Conservation (phyloP, 1,140 invertebrate genomes). For the Bombus turneri region DNA sequence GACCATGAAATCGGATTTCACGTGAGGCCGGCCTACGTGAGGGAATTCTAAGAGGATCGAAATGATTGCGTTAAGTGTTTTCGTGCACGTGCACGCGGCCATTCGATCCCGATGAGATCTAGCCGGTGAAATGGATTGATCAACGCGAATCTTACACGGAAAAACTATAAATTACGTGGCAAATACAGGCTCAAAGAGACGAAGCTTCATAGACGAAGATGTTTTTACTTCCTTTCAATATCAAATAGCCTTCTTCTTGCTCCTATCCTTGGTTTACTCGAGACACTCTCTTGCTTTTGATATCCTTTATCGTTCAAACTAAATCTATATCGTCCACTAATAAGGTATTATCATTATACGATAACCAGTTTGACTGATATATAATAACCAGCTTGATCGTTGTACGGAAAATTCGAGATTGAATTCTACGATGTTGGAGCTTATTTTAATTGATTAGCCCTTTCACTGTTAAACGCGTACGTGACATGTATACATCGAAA, state of each 20-base stretch:
- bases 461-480: neutral
- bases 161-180: neutral
- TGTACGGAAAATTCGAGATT: neutral
- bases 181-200: neutral
- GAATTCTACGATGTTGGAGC: neutral
- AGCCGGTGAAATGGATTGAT: slow-evolving; percentile 1
- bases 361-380: neutral
- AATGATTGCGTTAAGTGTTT: slow-evolving; percentile 49
- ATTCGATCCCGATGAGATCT: slow-evolving; percentile 34
- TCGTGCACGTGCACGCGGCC: slow-evolving; percentile 30
- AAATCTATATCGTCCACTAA: too few species aligned
- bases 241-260: neutral
- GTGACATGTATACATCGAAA: too few species aligned
- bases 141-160: neutral
- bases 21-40: slow-evolving; percentile 49
- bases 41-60: slow-evolving; percentile 33
- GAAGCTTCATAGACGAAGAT: too few species aligned
- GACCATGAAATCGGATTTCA: slow-evolving; percentile 72
- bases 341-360: too few species aligned
- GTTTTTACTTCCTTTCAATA: neutral
- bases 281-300: too few species aligned
- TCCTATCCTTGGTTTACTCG: neutral
- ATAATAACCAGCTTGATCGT: neutral
- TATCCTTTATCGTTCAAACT: too few species aligned
- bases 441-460: neutral